phyloP scores from a whole-genome alignment of 1,140 invertebrate species.

The Myzus persicae region DNA sequence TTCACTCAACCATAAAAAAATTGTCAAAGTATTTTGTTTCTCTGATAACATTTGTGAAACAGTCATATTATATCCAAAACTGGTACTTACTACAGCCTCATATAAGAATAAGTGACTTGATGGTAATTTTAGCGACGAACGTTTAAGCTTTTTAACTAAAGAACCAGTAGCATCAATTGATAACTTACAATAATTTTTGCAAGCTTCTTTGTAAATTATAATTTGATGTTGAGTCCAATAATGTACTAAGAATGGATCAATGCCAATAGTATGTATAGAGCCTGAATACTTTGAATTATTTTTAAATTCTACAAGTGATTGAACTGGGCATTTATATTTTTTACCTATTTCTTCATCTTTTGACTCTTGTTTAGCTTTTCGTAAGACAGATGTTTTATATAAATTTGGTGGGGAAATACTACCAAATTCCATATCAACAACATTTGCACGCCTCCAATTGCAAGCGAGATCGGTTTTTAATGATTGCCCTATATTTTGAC shows the following conservation, averaged over 20 bases:
- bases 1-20: background rate
- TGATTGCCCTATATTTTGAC: background rate
- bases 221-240: background rate
- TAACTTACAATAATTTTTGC: slow-evolving; percentile 13
- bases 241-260: background rate
- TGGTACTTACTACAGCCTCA: background rate
- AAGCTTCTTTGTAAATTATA: background rate
- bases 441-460: slow-evolving; percentile 9
- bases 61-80: background rate
- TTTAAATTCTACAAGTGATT: background rate
- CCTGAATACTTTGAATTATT: background rate
- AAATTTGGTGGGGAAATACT: background rate
- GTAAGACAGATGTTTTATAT: background rate
- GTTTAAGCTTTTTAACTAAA: slow-evolving; percentile 10
- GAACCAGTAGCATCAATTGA: slow-evolving; percentile 26
- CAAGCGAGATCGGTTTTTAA: background rate
- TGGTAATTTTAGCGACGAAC: background rate
- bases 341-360: slow-evolving; percentile 7
- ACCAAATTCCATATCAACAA: background rate
- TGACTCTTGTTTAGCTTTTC: slow-evolving; percentile 15
- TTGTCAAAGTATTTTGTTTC: background rate
- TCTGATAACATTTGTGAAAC: background rate
- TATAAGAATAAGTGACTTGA: slow-evolving; percentile 8
- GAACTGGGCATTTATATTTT: background rate
- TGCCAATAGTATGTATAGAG: background rate